These are phyloP conservation scores for Xiphophorus birchmanni DNA, from an alignment of 2,797 vertebrate species.

Conservation along the genomic window DNA sequence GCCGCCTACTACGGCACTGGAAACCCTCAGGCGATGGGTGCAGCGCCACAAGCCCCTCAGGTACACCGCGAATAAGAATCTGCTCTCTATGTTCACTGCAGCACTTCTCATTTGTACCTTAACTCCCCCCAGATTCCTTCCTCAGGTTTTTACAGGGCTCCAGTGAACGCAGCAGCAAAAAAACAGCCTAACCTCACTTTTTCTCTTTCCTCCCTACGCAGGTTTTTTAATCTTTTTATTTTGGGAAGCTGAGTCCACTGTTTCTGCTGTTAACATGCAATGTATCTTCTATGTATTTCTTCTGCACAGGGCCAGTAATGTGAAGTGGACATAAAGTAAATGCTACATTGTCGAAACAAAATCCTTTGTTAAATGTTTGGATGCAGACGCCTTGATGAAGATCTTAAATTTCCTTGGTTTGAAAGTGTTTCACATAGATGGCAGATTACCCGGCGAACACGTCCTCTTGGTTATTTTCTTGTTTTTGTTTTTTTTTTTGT, in stretches of 20 bases:
- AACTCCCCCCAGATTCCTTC: slow-evolving; percentile 53
- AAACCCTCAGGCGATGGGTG: slow-evolving; percentile 95
- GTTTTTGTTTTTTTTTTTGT: slow-evolving; percentile 32
- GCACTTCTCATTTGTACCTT: slow-evolving; percentile 29
- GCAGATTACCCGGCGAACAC: slow-evolving; percentile 88
- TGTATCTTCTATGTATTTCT: slow-evolving; percentile 99
- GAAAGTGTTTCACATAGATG: slow-evolving; percentile 91
- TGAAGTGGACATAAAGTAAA: slow-evolving; percentile 99
- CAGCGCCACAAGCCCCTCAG: slow-evolving; percentile 91
- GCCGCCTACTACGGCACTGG: slow-evolving; percentile 96
- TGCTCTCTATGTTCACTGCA: slow-evolving; percentile 70
- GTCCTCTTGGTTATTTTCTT: slow-evolving; percentile 57
- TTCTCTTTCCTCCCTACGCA: slow-evolving; percentile 73
- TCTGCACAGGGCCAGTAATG: slow-evolving; percentile 99
- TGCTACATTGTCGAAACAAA: slow-evolving; percentile 99
- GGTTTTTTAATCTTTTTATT: slow-evolving; percentile 85
- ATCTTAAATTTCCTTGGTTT: slow-evolving; percentile 99
- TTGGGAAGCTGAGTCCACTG: slow-evolving; percentile 87
- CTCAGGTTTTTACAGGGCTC: slow-evolving; percentile 85
- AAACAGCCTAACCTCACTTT: slow-evolving; percentile 67
- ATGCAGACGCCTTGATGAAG: slow-evolving; percentile 99
- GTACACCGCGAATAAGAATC: slow-evolving; percentile 72
- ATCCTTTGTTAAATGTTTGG: slow-evolving; percentile 99
- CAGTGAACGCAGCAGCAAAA: slow-evolving; percentile 76
- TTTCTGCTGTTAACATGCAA: slow-evolving; percentile 97